Percentiles rank a stretch among this genome's conserved stretches.
phyloP scores from a whole-genome alignment of 1,140 invertebrate genomes.

The Cylas formicarius region DNA sequence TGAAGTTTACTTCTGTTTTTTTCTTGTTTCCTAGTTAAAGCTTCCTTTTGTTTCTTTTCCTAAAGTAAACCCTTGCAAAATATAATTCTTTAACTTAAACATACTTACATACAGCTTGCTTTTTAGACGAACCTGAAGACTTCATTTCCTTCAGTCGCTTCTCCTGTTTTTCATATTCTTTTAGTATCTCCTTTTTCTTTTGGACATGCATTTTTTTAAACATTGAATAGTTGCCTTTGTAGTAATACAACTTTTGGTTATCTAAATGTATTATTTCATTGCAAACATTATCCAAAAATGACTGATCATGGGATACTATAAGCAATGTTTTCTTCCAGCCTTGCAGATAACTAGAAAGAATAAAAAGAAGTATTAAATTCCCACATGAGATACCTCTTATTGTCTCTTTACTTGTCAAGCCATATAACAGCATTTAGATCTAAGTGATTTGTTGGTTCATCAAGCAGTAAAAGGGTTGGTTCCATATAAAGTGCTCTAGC shows the following conservation, averaged over 20 bases:
- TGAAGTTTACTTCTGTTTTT: constrained; percentile 77
- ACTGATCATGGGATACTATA: constrained; percentile 98
- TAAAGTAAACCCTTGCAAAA: constrained; percentile 25
- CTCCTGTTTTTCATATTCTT: constrained; percentile 98
- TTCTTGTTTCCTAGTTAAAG: constrained; percentile 86
- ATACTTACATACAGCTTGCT: constrained; percentile 65
- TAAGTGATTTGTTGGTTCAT: constrained; percentile 93
- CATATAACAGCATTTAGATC: constrained; percentile 99
- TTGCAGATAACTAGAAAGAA: constrained; percentile 74
- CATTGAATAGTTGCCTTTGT: constrained; percentile 97
- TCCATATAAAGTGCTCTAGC: constrained; percentile 86
- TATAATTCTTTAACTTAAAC: neutral
- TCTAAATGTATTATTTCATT: constrained; percentile 98
- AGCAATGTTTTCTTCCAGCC: constrained; percentile 96
- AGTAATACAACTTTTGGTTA: constrained; percentile 90
- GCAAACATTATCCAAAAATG: constrained; percentile 98
- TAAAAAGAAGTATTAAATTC: constrained; percentile 4
- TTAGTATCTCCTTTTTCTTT: constrained; percentile 90
- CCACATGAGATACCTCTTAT: constrained; percentile 6
- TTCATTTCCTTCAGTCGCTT: constrained; percentile 92
- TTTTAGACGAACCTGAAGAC: constrained; percentile 89
- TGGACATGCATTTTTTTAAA: constrained; percentile 99
- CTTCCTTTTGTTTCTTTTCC: constrained; percentile 90
- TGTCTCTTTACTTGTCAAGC: constrained; percentile 81
- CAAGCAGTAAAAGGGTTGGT: constrained; percentile 89